phyloP scores from a whole-genome alignment of 2,888 invertebrate genomes.

The Julus scanicus region DNA sequence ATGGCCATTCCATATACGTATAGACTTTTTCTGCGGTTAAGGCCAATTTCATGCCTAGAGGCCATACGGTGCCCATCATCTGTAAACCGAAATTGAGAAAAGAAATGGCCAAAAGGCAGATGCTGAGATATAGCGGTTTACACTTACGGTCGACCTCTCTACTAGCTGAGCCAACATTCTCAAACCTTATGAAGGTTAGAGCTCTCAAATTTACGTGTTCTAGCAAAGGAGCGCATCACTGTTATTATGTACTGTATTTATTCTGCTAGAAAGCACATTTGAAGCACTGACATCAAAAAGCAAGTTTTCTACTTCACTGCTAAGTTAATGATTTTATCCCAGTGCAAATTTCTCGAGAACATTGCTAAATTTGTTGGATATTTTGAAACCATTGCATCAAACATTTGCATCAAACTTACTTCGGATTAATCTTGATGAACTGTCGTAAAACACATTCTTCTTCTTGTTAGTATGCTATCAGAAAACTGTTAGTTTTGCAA shows the following conservation, averaged over 20 bases:
- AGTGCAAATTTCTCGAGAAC: neutral
- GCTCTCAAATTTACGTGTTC: neutral
- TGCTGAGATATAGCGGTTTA: constrained; percentile 34
- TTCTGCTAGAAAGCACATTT: neutral
- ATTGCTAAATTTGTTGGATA: neutral
- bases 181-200: neutral
- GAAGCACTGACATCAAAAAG: neutral
- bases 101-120: constrained; percentile 30
- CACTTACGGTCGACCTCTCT: constrained; percentile 19
- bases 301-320: neutral
- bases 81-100: constrained; percentile 42
- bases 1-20: neutral
- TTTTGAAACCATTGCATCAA: too few relatives aligned
- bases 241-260: too few relatives aligned
- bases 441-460: too few relatives aligned
- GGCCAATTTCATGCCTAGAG: constrained; percentile 13
- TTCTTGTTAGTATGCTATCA: neutral
- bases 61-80: constrained; percentile 23
- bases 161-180: neutral
- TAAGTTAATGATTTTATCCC: neutral
- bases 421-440: too few relatives aligned
- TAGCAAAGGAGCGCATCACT: neutral
- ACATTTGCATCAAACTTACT: too few relatives aligned
- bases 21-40: constrained; percentile 20
- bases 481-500: neutral